Evolutionary conservation across 2,113 vertebrate species (phyloP).

Genomic region (Dissostichus mawsoni): DNA sequence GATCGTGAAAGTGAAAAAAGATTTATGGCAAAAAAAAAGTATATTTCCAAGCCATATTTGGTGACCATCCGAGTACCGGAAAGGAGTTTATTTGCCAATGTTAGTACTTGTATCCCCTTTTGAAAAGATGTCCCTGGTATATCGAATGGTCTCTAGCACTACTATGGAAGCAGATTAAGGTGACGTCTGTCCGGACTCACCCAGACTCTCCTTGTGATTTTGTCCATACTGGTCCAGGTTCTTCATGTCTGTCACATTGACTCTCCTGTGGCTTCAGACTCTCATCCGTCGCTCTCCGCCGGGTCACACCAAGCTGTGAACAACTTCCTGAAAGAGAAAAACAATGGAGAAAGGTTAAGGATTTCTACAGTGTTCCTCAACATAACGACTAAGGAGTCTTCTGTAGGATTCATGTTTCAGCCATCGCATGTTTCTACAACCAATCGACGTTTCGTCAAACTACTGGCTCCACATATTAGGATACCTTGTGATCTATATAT

Average conservation of each 20-base stretch:
- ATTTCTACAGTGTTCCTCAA: not conserved
- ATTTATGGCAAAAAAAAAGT: no score
- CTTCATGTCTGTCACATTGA: slow-evolving; percentile 67
- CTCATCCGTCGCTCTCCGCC: slow-evolving; percentile 15
- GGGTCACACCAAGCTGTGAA: not conserved
- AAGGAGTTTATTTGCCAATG: no score
- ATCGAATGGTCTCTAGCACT: no score
- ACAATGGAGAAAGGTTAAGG: not conserved
- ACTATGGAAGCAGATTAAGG: no score
- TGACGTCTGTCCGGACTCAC: slow-evolving; percentile 43
- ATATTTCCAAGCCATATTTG: no score
- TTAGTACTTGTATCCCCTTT: no score
- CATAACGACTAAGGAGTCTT: not conserved
- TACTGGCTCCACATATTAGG: not conserved
- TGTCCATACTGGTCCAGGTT: slow-evolving; percentile 42
- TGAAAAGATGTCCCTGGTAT: not conserved
- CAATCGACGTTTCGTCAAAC: not conserved
- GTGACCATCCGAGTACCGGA: no score
- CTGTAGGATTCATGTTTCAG: no score
- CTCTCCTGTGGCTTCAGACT: slow-evolving; percentile 13
- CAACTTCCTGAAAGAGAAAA: slow-evolving; percentile 5
- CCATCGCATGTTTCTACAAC: not conserved
- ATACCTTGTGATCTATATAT: no score
- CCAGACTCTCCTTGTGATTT: slow-evolving; percentile 44
- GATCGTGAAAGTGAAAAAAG: no score